Evolutionary conservation across 2,113 vertebrate genomes (phyloP).

Genomic region (Xiphophorus maculatus): DNA sequence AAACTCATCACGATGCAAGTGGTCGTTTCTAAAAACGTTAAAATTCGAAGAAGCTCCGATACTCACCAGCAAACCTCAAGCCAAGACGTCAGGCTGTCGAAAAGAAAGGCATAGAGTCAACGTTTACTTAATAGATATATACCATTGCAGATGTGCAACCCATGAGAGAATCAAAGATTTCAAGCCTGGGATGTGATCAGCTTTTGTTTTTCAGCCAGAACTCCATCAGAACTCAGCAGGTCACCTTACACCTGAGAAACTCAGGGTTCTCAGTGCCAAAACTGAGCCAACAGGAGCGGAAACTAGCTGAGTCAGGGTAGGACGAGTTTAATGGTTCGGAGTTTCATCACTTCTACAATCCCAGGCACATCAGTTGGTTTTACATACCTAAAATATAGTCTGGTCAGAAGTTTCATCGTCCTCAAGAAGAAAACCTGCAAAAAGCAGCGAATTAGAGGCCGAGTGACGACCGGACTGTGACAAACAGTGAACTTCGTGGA

Average conservation of each 20-base stretch:
- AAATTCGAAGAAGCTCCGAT: not conserved
- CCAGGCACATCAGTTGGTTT: not conserved
- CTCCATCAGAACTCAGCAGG: slow-evolving; percentile 25
- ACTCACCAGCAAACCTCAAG: not conserved
- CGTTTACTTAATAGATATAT: not conserved
- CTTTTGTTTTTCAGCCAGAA: accelerated
- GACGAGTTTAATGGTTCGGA: too few relatives aligned
- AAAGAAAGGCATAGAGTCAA: not conserved
- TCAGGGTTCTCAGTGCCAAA: slow-evolving; percentile 14
- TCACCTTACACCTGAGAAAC: not conserved
- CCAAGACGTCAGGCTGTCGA: not conserved
- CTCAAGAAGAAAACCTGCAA: not conserved
- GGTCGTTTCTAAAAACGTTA: too few relatives aligned
- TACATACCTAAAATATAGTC: not conserved
- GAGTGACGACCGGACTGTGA: not conserved
- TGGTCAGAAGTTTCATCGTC: too few relatives aligned
- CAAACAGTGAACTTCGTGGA: not conserved
- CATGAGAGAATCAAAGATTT: not conserved
- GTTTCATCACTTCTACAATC: slow-evolving; percentile 14
- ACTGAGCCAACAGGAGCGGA: slow-evolving; percentile 8
- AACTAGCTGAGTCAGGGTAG: accelerated
- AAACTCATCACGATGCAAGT: not conserved
- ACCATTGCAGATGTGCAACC: not conserved
- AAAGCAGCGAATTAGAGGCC: not conserved
- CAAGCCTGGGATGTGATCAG: slow-evolving; percentile 6